Percentiles rank a stretch among this genome's conserved stretches.
phyloP scores from a whole-genome alignment of 1,140 invertebrate species.

The Drosophila sp. region DNA sequence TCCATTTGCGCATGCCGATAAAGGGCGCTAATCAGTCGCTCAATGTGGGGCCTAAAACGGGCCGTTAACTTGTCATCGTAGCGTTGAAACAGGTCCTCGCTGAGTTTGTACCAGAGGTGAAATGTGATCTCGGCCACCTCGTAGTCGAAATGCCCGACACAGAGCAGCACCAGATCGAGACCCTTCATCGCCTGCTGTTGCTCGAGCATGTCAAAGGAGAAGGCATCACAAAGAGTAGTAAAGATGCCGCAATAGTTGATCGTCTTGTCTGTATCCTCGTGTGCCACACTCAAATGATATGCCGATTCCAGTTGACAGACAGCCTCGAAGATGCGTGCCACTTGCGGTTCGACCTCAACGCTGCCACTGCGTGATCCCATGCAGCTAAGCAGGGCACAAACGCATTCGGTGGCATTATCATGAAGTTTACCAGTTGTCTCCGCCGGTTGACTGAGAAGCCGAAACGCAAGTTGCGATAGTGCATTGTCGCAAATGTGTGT shows the following conservation, averaged over 20 bases:
- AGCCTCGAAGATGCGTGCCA: conserved; percentile 92
- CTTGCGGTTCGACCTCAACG: conserved; percentile 85
- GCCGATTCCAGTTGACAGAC: conserved; percentile 92
- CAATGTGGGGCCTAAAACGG: conserved; percentile 95
- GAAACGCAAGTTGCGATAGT: conserved; percentile 89
- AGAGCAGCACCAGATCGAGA: conserved; percentile 95
- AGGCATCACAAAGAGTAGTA: conserved; percentile 96
- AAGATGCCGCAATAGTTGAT: conserved; percentile 98
- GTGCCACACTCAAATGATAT: conserved; percentile 95
- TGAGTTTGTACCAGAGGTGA: conserved; percentile 97
- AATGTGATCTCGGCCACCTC: conserved; percentile 99
- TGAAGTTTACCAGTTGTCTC: conserved; percentile 90
- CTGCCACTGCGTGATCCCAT: conserved; percentile 88
- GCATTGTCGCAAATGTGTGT: conserved; percentile 88
- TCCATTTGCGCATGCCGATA: conserved; percentile 96
- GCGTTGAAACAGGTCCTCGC: conserved; percentile 96
- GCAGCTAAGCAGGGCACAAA: conserved; percentile 93
- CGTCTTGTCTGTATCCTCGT: conserved; percentile 96
- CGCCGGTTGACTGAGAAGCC: conserved; percentile 87
- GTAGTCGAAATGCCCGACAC: conserved; percentile 98
- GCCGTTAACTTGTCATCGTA: conserved; percentile 91
- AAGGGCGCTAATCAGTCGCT: conserved; percentile 93
- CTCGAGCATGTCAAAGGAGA: conserved; percentile 92
- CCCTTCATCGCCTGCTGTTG: conserved; percentile 93
- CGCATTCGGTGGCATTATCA: conserved; percentile 95